These are phyloP conservation scores for Ciconia stormi DNA, from an alignment of 2,113 vertebrate species.

Conservation along the genomic window DNA sequence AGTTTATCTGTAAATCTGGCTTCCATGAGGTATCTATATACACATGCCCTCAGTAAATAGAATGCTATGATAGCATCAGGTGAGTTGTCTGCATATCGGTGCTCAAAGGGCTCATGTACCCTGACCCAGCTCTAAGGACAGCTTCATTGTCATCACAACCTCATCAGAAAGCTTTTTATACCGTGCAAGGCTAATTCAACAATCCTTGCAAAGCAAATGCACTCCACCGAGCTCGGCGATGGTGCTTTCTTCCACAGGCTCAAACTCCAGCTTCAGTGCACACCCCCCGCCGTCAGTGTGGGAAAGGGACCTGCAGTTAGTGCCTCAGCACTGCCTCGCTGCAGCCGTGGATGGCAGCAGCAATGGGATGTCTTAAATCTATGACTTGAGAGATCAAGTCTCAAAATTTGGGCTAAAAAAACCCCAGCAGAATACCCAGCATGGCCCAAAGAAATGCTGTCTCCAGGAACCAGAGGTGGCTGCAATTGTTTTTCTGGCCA, in stretches of 20 bases:
- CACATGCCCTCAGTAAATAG: not conserved
- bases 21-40: not conserved
- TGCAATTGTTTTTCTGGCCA: not conserved
- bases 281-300: not conserved
- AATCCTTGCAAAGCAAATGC: not conserved
- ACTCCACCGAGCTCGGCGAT: not conserved
- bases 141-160: not conserved
- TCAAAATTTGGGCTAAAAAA: not conserved
- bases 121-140: not conserved
- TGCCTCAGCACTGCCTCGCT: not conserved
- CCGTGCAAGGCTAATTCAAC: not conserved
- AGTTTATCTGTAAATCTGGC: not conserved
- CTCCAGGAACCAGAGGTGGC: not conserved
- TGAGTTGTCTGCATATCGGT: not conserved
- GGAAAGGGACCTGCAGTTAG: not conserved
- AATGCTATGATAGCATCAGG: not conserved
- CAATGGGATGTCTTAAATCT: not conserved
- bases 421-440: not conserved
- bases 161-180: not conserved
- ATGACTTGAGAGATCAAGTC: not conserved
- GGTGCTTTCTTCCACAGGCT: not conserved
- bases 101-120: not conserved
- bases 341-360: not conserved
- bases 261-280: not conserved
- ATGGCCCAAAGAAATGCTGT: not conserved